Base-by-base conservation (phyloP, 2,888 invertebrate genomes). In the Nasonia oneida region DNA sequence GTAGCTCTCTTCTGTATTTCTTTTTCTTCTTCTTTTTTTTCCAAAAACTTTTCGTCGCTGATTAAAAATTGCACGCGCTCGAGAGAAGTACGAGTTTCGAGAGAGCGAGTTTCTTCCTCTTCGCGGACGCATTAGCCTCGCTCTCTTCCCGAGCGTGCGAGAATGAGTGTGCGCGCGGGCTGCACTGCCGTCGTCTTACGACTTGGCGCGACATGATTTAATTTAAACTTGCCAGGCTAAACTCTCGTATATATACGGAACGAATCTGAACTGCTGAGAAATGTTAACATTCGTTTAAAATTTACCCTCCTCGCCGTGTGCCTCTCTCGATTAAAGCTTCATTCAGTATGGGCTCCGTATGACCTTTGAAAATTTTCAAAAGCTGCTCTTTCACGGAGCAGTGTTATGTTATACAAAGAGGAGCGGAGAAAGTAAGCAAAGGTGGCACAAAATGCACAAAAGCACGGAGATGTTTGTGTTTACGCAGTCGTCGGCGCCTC, bases 191-290 rank as follows among this genome's bases (percentile, higher is more conserved):
- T n/a, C 85, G 81, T 84, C 88, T 87, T 88, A 85, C 86, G 87
- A 86, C 87, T 88, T 74, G 76, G 81, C 83, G 84, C 87, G 87
- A 89, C 88, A 89, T 90, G 89, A 91, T 91, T 91, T 90, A 89
- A 91, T 91, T 91, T 89, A 91, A 91, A 91, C 89, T 91, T 91
- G 89, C 88, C 61, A 33, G 47, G 57, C 74, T 78, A 70, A 79
- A 67, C 53, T 85, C 81, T 76, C 37, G 37, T 37, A 37, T 74
- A 37, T 74, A 15, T 39, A 74, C 64, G 33, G 14, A 50, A 53
- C 70, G 79, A 80, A 80, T 80, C 70, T n/a, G 70, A 70, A 47
- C 47, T 79, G 10, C 6, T 23, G 42, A 64, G 37, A 67, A 82
- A 82, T 57, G 77, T 70, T 77, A 77, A 77, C 83, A 71, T 71